phyloP scores from a whole-genome alignment of 2,888 invertebrate species.

The Orchestes rusci region DNA sequence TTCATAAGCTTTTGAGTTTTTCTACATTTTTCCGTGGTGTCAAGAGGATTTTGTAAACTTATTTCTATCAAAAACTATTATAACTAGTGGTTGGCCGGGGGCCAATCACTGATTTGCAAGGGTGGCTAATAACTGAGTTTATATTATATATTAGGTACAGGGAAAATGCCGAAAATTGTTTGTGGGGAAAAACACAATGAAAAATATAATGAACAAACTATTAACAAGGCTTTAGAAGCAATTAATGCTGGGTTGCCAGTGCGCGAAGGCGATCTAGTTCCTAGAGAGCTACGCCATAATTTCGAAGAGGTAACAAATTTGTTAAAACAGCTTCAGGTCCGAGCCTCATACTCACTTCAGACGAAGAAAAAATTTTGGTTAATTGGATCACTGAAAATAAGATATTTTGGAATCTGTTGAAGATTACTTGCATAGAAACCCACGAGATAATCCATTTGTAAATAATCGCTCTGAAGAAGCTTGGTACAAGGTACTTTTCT shows the following conservation, averaged over 20 bases:
- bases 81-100: constrained; percentile 1
- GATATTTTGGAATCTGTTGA: background rate
- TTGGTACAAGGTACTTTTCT: background rate
- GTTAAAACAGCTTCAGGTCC: background rate
- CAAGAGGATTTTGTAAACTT: background rate
- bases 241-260: constrained; percentile 1
- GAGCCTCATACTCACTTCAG: background rate
- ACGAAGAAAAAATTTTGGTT: background rate
- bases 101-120: background rate
- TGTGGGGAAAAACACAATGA: background rate
- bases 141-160: background rate
- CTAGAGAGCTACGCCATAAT: background rate
- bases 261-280: background rate
- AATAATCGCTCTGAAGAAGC: background rate
- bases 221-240: background rate
- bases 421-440: background rate
- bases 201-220: background rate
- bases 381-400: background rate
- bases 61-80: background rate
- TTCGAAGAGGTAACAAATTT: background rate
- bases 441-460: constrained; percentile 1
- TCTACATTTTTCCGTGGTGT: background rate
- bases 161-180: background rate
- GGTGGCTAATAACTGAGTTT: background rate
- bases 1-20: background rate